phyloP scores from a whole-genome alignment of 2,797 vertebrate genomes.

The Echeneis naucrates region DNA sequence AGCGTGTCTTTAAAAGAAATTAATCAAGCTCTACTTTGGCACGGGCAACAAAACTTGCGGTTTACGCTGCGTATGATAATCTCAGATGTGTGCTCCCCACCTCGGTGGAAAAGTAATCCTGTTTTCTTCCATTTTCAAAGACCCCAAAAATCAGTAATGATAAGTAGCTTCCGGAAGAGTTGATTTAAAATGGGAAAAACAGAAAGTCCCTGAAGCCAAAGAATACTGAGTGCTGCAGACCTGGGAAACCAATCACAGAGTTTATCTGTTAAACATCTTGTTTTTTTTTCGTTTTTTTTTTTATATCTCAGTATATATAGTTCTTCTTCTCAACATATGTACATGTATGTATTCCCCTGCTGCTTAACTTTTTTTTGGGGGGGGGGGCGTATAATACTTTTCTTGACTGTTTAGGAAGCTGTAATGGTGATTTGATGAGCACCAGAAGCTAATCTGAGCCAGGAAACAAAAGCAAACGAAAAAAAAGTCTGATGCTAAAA shows the following conservation, averaged over 20 bases:
- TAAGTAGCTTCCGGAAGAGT: conserved; percentile 74
- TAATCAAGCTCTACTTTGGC: conserved; percentile 63
- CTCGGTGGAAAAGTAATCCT: conserved; percentile 75
- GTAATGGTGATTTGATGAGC: conserved; percentile 71
- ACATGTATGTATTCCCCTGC: conserved; percentile 45
- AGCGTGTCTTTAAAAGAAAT: conserved; percentile 59
- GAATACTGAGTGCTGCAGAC: conserved; percentile 52
- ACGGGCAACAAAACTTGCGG: conserved; percentile 51
- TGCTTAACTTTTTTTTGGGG: conserved; percentile 17
- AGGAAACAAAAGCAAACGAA: conserved; percentile 55
- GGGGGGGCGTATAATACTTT: conserved; percentile 42
- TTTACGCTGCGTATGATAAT: conserved; percentile 63
- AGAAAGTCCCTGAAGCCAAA: conserved; percentile 64
- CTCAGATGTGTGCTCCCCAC: conserved; percentile 62
- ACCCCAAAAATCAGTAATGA: conserved; percentile 71
- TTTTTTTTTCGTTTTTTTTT: conserved; percentile 35
- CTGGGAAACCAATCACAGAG: conserved; percentile 72
- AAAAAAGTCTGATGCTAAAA: conserved; percentile 36
- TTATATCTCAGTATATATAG: conserved; percentile 67
- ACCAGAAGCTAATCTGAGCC: conserved; percentile 64
- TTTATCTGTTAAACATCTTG: conserved; percentile 77
- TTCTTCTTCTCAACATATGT: conserved; percentile 51
- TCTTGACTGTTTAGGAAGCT: conserved; percentile 45
- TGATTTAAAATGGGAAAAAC: conserved; percentile 79
- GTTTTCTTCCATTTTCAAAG: conserved; percentile 63